Evolutionary conservation across 2,888 invertebrate species (phyloP).

Genomic region (Pandemis heparana): DNA sequence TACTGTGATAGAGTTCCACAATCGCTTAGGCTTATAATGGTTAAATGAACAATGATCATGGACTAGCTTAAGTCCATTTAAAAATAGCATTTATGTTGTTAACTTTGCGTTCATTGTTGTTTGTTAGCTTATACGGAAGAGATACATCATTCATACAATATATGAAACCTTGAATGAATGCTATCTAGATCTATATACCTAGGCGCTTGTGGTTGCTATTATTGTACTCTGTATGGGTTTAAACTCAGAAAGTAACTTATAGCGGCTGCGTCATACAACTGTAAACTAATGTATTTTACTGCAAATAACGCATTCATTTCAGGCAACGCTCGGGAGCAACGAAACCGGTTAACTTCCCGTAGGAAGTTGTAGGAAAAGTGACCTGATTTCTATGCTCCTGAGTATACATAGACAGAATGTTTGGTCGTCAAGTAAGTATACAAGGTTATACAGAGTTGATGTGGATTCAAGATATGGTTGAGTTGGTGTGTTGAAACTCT

Average conservation of each 20-base stretch:
- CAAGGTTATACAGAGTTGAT: background rate
- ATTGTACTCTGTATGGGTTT: background rate
- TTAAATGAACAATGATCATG: background rate
- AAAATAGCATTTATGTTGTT: background rate
- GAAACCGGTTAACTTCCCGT: no score
- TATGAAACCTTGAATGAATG: slow-evolving; percentile 20
- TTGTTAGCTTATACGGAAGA: slow-evolving; percentile 18
- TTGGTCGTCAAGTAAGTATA: no score
- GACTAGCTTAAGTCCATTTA: no score
- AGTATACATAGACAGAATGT: no score
- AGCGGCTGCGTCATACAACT: background rate
- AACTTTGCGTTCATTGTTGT: background rate
- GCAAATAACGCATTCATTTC: no score
- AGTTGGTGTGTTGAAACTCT: no score
- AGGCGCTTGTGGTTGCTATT: background rate
- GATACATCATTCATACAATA: background rate
- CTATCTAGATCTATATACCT: slow-evolving; percentile 8
- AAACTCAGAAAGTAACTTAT: background rate
- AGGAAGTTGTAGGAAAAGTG: no score
- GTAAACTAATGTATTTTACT: background rate
- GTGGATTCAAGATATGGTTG: no score
- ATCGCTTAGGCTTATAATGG: background rate
- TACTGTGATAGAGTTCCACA: background rate
- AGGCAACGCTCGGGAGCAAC: no score
- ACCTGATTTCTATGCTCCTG: no score